A percentile compares a stretch with the other conserved stretches of the same genome.
These are phyloP conservation scores for Uromys caudimaculatus DNA, from an alignment of 2,797 vertebrate species.

Conservation along the genomic window DNA sequence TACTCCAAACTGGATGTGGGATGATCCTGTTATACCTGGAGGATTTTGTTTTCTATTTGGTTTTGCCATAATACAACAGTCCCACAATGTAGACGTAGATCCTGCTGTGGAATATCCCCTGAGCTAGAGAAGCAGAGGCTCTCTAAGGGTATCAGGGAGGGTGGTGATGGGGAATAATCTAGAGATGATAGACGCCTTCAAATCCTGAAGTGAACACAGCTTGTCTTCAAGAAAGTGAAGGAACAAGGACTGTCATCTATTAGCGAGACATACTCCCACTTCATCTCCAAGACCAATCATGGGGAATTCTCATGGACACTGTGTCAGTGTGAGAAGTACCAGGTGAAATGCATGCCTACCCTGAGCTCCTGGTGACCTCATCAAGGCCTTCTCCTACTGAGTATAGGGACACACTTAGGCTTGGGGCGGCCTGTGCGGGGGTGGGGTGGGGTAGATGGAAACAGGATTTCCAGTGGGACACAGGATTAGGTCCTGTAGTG, in stretches of 20 bases:
- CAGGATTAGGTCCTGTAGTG: not conserved
- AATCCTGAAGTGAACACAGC: not conserved
- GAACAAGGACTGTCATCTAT: not conserved
- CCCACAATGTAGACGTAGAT: not conserved
- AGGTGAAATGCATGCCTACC: fast-evolving
- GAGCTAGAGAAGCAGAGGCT: not conserved
- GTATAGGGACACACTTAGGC: not conserved
- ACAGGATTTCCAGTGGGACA: not conserved
- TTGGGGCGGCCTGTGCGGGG: not conserved
- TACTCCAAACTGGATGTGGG: not conserved
- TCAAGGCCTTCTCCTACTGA: not conserved
- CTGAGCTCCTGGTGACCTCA: not conserved
- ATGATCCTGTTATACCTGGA: not conserved
- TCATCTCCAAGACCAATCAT: too few species aligned
- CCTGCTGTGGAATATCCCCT: not conserved
- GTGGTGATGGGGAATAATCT: not conserved
- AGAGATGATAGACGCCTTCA: not conserved
- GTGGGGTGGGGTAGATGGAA: not conserved
- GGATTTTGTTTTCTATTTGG: not conserved
- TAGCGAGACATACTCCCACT: too few species aligned
- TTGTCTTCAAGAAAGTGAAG: not conserved
- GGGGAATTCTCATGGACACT: not conserved
- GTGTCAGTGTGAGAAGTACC: not conserved
- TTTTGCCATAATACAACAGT: not conserved
- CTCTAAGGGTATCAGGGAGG: not conserved